Evolutionary conservation across 2,888 invertebrate genomes (phyloP).

Genomic region (Drosophila histrio): DNA sequence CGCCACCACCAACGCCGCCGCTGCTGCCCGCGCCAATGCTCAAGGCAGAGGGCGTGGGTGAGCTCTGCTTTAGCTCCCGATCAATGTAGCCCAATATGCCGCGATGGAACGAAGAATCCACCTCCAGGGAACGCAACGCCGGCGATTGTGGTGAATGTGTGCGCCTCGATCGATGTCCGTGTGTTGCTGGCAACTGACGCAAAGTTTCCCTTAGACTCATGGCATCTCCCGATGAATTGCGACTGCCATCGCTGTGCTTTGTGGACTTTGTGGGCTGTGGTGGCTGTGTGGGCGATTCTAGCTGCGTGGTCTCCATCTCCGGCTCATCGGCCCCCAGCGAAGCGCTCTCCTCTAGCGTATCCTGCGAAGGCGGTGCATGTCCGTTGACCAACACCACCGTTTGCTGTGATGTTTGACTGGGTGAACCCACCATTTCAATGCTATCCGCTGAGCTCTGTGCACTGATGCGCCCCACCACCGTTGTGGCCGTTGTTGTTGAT

Average conservation of each 20-base stretch:
- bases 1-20: constrained; percentile 53
- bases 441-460: constrained; percentile 74
- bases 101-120: constrained; percentile 82
- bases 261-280: constrained; percentile 61
- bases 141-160: constrained; percentile 79
- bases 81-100: constrained; percentile 84
- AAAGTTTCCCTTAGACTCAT: constrained; percentile 82
- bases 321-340: constrained; percentile 52
- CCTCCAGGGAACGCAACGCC: constrained; percentile 54
- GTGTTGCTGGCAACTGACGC: constrained; percentile 80
- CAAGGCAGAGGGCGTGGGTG: constrained; percentile 79
- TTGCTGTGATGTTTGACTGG: constrained; percentile 76
- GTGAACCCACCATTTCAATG: constrained; percentile 69
- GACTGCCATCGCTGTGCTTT: constrained; percentile 71
- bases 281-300: constrained; percentile 70
- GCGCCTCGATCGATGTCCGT: constrained; percentile 72
- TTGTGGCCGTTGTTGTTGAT: constrained; percentile 41
- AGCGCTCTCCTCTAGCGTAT: constrained; percentile 45
- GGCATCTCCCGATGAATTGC: constrained; percentile 82
- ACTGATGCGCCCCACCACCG: constrained; percentile 65
- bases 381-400: constrained; percentile 82
- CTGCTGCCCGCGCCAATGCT: constrained; percentile 63
- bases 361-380: constrained; percentile 66
- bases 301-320: constrained; percentile 33
- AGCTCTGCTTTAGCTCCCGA: constrained; percentile 82